Evolutionary conservation across 2,888 invertebrate species (phyloP).

Genomic region (Oscheius sp.): DNA sequence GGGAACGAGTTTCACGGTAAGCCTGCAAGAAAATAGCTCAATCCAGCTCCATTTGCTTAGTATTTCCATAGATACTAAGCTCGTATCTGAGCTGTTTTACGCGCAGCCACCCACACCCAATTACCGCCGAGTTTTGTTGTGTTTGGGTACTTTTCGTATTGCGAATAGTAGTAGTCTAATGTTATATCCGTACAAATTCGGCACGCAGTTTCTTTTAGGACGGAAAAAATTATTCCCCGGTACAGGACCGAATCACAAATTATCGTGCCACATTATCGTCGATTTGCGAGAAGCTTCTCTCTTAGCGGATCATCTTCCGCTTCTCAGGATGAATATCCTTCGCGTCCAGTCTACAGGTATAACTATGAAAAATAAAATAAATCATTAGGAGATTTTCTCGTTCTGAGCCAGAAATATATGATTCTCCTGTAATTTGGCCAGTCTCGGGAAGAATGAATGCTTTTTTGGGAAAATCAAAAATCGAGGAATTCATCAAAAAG

Average conservation of each 20-base stretch:
- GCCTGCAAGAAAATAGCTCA: no score
- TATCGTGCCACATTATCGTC: conserved; percentile 17
- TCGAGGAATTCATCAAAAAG: conserved; percentile 27
- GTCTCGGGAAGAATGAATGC: conserved; percentile 22
- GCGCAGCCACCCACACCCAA: no score
- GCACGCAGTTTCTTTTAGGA: no score
- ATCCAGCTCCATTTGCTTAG: no score
- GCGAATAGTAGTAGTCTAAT: neutral
- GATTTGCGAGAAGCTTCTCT: conserved; percentile 18
- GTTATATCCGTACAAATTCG: neutral
- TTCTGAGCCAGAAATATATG: neutral
- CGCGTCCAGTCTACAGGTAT: conserved; percentile 6
- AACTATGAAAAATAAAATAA: no score
- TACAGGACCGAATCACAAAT: neutral
- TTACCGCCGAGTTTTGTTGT: no score
- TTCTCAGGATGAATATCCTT: neutral
- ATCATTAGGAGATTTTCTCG: no score
- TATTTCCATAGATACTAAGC: no score
- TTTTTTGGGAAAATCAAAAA: conserved; percentile 10
- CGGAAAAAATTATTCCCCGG: no score
- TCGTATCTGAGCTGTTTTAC: no score
- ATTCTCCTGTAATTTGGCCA: conserved; percentile 11
- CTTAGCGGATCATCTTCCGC: neutral
- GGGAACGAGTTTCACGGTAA: no score
- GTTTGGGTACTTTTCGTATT: neutral